Evolutionary conservation across 2,888 invertebrate genomes (phyloP), one percentile per base, ranked within the genome.

Genomic region (Sceliomorpha sp.): DNA sequence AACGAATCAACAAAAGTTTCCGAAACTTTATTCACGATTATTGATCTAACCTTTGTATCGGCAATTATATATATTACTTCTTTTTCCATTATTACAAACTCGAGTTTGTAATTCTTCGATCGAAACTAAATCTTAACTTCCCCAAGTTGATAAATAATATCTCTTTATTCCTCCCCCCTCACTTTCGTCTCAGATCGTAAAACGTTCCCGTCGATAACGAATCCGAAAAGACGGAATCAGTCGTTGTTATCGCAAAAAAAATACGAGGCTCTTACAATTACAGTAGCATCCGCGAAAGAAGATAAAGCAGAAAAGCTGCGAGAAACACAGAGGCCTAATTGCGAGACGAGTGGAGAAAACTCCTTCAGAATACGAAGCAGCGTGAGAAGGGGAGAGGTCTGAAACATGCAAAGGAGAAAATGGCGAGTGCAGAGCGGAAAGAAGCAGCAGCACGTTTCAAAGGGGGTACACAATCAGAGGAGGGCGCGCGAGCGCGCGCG

Each of bases 391-490:
- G 31, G 27, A 48, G 24, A 34, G 59, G 51, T 50, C 39, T 59
- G 44, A 63, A 67, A 62, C 53, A 55, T 39, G 55, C 42, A 48
- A 53, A 51, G 56, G 50, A 58, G 62, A 55, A 66, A 60, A 55
- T 56, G 60, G 48, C 39, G 50, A 26, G 39, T 27, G 13, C 13
- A 17, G 31, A 29, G 12, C 13, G 31, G 40, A 15, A 39, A 7
- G n/a, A 26, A 32, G 51, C 29, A 47, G 44, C 48, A 34, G 56
- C 31, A 40, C 47, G 39, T 10, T 67, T 48, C 45, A 63, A 62
- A 70, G 26, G 42, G 58, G 47, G n/a, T n/a, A n/a, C 53, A 63
- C 63, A 58, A 64, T 59, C 56, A 51, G 47, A 67, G 50, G 42
- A 42, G 62, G 39, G 48, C 26, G 39, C 48, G 45, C 39, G 40